These are phyloP conservation scores for Vespertilio murinus DNA, from an alignment of 2,797 vertebrate species.

Conservation along the genomic window DNA sequence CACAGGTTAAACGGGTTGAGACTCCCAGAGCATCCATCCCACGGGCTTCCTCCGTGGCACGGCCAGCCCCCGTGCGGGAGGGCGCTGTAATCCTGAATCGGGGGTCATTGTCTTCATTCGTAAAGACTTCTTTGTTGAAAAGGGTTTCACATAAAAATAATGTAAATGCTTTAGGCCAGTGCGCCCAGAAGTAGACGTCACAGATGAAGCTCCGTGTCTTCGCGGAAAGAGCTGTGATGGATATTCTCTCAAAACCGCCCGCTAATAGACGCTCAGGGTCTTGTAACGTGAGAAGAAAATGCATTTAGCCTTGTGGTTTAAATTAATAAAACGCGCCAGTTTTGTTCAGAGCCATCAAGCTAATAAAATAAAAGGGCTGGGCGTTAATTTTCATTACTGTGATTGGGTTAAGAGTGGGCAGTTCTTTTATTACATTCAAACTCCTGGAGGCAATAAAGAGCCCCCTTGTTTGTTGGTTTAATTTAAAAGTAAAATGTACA, in stretches of 20 bases:
- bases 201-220: neutral
- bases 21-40: neutral
- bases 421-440: constrained; percentile 21
- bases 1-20: neutral
- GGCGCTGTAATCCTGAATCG: constrained; percentile 10
- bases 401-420: neutral
- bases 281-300: constrained; percentile 44
- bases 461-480: constrained; percentile 16
- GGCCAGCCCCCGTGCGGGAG: neutral
- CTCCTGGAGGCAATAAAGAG: neutral
- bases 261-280: neutral
- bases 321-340: constrained; percentile 31
- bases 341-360: constrained; percentile 33
- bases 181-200: neutral
- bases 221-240: neutral
- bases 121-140: constrained; percentile 21
- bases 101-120: constrained; percentile 28
- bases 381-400: constrained; percentile 57
- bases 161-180: constrained; percentile 32
- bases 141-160: constrained; percentile 54
- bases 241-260: neutral
- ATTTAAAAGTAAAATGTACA: constrained; percentile 41
- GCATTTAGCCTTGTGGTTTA: constrained; percentile 25
- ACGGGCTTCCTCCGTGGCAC: neutral
- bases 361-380: constrained; percentile 46